Percentiles rank a stretch among this genome's conserved stretches.
Evolutionary conservation across 2,113 vertebrate species (phyloP).

Genomic region (Phalacrocorax brasilianus): DNA sequence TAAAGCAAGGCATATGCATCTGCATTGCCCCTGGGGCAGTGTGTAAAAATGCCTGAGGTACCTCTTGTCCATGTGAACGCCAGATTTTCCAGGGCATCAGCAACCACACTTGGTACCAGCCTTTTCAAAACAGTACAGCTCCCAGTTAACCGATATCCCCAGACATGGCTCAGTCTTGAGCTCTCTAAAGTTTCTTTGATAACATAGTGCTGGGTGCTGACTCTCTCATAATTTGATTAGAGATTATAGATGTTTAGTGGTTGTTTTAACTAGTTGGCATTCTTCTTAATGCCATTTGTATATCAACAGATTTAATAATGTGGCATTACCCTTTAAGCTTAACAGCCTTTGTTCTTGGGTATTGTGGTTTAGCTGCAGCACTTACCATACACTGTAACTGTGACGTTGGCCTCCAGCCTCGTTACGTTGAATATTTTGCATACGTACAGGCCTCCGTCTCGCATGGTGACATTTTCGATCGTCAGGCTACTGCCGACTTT

Average conservation of each 20-base stretch:
- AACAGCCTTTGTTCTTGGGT: neutral
- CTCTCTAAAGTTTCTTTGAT: neutral
- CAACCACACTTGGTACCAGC: neutral
- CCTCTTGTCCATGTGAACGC: neutral
- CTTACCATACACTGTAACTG: slow-evolving; percentile 79
- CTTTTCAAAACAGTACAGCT: neutral
- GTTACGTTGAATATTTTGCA: slow-evolving; percentile 68
- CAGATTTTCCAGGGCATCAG: neutral
- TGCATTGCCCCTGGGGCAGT: neutral
- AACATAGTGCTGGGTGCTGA: neutral
- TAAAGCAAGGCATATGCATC: neutral
- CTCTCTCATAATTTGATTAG: neutral
- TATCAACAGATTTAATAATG: neutral
- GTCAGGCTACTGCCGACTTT: slow-evolving; percentile 59
- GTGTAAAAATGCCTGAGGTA: neutral
- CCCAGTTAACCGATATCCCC: neutral
- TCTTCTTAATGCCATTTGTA: neutral
- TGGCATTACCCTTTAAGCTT: neutral
- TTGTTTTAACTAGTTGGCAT: neutral
- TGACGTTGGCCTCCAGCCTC: slow-evolving; percentile 50
- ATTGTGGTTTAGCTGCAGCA: neutral
- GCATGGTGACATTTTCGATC: slow-evolving; percentile 77
- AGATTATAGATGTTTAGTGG: neutral
- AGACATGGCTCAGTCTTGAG: neutral
- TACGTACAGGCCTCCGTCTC: slow-evolving; percentile 77